Conservation (phyloP, 2,113 vertebrate species). For the Oryzias curvinotus region DNA sequence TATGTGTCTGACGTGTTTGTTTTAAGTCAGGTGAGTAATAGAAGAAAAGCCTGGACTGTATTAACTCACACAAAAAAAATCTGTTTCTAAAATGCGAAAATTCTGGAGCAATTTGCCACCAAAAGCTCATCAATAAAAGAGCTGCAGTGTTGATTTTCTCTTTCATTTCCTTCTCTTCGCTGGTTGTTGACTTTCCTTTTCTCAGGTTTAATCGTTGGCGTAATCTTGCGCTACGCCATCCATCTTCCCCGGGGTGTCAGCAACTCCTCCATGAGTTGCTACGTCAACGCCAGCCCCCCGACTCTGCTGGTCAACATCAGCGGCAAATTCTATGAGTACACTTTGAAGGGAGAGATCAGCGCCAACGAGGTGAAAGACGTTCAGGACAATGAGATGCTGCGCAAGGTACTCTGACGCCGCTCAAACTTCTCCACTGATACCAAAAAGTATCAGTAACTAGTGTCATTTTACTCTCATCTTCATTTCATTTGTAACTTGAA, state of each 20-base stretch:
- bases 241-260: slow-evolving; percentile 88
- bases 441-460: too few species aligned
- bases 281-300: slow-evolving; percentile 87
- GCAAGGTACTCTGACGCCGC: slow-evolving; percentile 81
- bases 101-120: too few species aligned
- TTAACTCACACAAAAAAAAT: too few species aligned
- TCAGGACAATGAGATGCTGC: slow-evolving; percentile 95
- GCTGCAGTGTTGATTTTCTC: too few species aligned
- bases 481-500: too few species aligned
- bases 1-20: too few species aligned
- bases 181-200: background rate
- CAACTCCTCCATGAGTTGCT: slow-evolving; percentile 88
- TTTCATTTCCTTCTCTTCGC: background rate
- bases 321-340: slow-evolving; percentile 95
- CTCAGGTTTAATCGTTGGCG: slow-evolving; percentile 89
- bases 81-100: too few species aligned
- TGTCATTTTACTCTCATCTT: too few species aligned
- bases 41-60: too few species aligned
- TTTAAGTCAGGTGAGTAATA: too few species aligned
- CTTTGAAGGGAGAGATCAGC: slow-evolving; percentile 89
- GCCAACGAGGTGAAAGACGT: slow-evolving; percentile 83
- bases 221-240: slow-evolving; percentile 92
- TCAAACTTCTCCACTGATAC: too few species aligned
- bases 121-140: background rate
- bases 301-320: slow-evolving; percentile 93